Conservation (phyloP, 2,888 invertebrate species). For the Ennomos erosarius region DNA sequence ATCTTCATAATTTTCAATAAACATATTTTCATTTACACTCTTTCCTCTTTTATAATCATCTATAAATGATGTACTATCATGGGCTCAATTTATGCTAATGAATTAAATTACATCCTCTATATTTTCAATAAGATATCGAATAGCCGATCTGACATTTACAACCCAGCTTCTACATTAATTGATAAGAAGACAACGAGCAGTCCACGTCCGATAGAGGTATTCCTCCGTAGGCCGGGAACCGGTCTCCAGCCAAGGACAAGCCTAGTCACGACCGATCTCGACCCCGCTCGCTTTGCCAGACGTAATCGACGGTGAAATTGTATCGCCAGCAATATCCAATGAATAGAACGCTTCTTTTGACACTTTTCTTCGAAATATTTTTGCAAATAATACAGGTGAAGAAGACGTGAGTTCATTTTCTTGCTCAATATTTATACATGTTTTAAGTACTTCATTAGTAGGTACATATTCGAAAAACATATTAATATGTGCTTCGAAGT, state of each 20-base stretch:
- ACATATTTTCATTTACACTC: too few species aligned
- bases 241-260: conserved; percentile 36
- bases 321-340: conserved; percentile 32
- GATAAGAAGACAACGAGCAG: conserved; percentile 16
- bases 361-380: conserved; percentile 21
- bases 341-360: conserved; percentile 29
- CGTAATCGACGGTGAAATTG: conserved; percentile 42
- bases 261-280: conserved; percentile 34
- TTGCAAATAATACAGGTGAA: conserved; percentile 27
- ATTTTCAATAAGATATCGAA: neutral
- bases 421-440: neutral
- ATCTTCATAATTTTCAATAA: too few species aligned
- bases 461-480: too few species aligned
- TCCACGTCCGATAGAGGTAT: conserved; percentile 11
- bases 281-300: conserved; percentile 24
- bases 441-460: too few species aligned
- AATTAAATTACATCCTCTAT: too few species aligned
- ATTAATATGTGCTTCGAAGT: too few species aligned
- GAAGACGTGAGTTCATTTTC: conserved; percentile 14
- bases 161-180: conserved; percentile 7
- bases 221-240: conserved; percentile 22
- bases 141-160: neutral
- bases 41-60: too few species aligned
- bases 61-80: too few species aligned
- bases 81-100: too few species aligned